Evolutionary conservation across 2,113 vertebrate species (phyloP).

Genomic region (Bufo bufo): DNA sequence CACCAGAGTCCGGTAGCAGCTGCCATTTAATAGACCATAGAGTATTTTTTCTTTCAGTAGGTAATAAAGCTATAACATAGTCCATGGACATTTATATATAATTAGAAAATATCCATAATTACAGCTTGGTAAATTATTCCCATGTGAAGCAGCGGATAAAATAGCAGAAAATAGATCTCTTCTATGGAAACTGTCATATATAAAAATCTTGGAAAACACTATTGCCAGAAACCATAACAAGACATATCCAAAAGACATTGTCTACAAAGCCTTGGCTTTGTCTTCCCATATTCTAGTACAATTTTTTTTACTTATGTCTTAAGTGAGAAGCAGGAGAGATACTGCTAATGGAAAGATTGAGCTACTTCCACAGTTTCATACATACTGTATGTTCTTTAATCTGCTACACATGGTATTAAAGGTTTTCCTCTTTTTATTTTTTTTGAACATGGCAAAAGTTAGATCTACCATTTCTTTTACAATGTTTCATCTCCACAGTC

Average conservation of each 20-base stretch:
- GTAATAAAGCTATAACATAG: conserved; percentile 8
- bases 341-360: background rate
- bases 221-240: conserved; percentile 21
- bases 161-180: background rate
- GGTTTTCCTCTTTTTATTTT: background rate
- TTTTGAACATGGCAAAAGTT: background rate
- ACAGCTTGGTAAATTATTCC: conserved; percentile 42
- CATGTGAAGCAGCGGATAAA: conserved; percentile 42
- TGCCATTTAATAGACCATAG: background rate
- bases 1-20: conserved; percentile 2
- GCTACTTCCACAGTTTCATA: background rate
- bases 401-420: background rate
- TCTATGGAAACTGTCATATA: background rate
- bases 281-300: background rate
- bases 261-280: conserved; percentile 7
- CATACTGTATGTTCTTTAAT: background rate
- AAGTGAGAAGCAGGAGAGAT: background rate
- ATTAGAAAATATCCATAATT: conserved; percentile 27
- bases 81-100: conserved; percentile 4
- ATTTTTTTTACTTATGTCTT: conserved; percentile 1
- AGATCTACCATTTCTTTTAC: background rate
- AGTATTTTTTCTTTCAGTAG: background rate
- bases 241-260: background rate
- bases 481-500: background rate
- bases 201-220: conserved; percentile 9